Conservation (phyloP, 2,113 vertebrate genomes). For the Ciconia maguari region DNA sequence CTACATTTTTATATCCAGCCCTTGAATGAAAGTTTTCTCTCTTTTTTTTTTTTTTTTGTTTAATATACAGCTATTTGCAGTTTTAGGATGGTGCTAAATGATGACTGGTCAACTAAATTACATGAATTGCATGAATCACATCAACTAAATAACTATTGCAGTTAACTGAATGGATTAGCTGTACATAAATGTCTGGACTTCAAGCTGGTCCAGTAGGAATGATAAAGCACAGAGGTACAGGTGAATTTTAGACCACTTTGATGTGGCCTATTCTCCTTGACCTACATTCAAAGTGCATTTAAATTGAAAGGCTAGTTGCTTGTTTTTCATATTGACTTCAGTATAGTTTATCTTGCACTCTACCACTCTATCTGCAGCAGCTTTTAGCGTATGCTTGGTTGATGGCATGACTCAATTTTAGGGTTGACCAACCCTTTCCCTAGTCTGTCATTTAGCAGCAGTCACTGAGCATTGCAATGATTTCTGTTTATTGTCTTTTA, state of each 20-base stretch:
- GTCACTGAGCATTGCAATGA: background rate
- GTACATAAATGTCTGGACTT: background rate
- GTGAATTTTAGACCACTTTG: background rate
- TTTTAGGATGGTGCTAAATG: background rate
- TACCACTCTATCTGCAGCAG: background rate
- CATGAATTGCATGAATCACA: background rate
- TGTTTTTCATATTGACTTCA: background rate
- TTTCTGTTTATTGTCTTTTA: conserved; percentile 8
- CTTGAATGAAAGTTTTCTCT: background rate
- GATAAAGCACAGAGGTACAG: background rate
- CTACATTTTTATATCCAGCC: background rate
- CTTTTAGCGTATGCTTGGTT: background rate
- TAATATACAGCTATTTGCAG: background rate
- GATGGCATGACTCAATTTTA: conserved; percentile 21
- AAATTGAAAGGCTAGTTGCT: background rate
- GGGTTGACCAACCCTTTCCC: background rate
- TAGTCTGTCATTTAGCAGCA: background rate
- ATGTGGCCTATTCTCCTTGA: background rate
- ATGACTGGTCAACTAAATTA: background rate
- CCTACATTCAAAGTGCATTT: background rate
- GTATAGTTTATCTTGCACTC: background rate
- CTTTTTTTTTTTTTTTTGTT: background rate
- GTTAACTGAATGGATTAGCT: background rate
- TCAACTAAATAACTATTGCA: background rate
- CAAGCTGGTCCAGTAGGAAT: background rate